These are phyloP conservation scores for Coendou prehensilis DNA, from an alignment of 2,797 vertebrate genomes.

Conservation along the genomic window DNA sequence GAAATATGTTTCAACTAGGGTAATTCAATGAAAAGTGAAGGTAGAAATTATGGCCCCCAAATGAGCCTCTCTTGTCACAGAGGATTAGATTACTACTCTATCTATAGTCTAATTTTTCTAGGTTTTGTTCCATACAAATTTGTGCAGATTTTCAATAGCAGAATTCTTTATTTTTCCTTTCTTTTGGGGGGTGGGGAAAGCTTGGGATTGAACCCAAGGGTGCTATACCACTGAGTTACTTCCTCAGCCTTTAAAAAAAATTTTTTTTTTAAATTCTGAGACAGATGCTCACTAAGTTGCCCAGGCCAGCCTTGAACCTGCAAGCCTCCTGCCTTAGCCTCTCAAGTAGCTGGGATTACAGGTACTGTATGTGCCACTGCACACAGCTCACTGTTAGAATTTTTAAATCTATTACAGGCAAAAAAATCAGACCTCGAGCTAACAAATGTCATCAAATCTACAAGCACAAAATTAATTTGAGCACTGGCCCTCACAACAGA, in stretches of 20 bases:
- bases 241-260: background rate
- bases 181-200: background rate
- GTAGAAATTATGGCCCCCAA: background rate
- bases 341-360: background rate
- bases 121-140: constrained; percentile 73
- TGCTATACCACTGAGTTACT: background rate
- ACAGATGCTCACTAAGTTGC: background rate
- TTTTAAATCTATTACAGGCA: constrained; percentile 73
- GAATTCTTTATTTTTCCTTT: constrained; percentile 66
- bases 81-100: constrained; percentile 77
- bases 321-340: background rate
- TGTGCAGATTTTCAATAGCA: constrained; percentile 73
- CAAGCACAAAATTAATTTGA: constrained; percentile 79
- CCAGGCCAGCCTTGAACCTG: background rate
- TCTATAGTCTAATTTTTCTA: constrained; percentile 83
- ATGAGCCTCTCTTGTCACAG: constrained; percentile 69
- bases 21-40: background rate
- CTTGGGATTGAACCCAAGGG: background rate
- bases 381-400: constrained; percentile 43
- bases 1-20: constrained; percentile 88
- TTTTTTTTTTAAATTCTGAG: background rate
- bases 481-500: constrained; percentile 86
- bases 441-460: constrained; percentile 78
- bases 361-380: background rate
- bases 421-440: constrained; percentile 82